These are phyloP conservation scores for Phania funesta DNA, from an alignment of 2,888 invertebrate genomes.

Conservation along the genomic window DNA sequence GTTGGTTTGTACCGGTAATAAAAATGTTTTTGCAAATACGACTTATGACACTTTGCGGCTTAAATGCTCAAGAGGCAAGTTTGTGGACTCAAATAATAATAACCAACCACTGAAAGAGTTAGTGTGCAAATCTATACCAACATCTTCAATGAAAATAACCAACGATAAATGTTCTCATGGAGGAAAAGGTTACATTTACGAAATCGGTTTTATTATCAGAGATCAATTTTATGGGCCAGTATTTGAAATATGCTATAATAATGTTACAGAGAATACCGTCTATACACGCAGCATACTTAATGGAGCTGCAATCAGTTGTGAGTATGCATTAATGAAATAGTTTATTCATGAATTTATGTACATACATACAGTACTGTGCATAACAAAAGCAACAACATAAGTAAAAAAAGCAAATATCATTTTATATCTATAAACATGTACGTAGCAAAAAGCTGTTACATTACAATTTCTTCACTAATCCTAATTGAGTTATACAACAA, in stretches of 20 bases:
- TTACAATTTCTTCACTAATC: too few relatives aligned
- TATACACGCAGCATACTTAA: constrained; percentile 78
- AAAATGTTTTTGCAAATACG: constrained; percentile 68
- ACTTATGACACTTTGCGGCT: constrained; percentile 47
- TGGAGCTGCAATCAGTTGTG: constrained; percentile 78
- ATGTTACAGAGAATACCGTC: constrained; percentile 73
- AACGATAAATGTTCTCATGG: constrained; percentile 71
- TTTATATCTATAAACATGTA: too few relatives aligned
- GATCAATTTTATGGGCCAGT: constrained; percentile 52
- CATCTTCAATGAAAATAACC: constrained; percentile 70
- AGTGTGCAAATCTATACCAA: constrained; percentile 66
- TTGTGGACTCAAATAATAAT: constrained; percentile 57
- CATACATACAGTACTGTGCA: too few relatives aligned
- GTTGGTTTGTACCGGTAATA: constrained; percentile 70
- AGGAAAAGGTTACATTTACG: constrained; percentile 69
- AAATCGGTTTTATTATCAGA: constrained; percentile 70
- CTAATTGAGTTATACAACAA: too few relatives aligned
- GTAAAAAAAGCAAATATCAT: too few relatives aligned
- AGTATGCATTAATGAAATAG: constrained; percentile 68
- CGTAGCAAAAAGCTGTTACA: too few relatives aligned
- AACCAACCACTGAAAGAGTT: constrained; percentile 35
- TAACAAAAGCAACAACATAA: too few relatives aligned
- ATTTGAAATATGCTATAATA: constrained; percentile 61
- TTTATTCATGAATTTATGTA: too few relatives aligned
- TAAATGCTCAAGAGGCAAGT: constrained; percentile 56